Percentiles rank a stretch among this genome's conserved stretches.
phyloP scores from a whole-genome alignment of 2,113 vertebrate genomes.

The Ceyx melanurus region DNA sequence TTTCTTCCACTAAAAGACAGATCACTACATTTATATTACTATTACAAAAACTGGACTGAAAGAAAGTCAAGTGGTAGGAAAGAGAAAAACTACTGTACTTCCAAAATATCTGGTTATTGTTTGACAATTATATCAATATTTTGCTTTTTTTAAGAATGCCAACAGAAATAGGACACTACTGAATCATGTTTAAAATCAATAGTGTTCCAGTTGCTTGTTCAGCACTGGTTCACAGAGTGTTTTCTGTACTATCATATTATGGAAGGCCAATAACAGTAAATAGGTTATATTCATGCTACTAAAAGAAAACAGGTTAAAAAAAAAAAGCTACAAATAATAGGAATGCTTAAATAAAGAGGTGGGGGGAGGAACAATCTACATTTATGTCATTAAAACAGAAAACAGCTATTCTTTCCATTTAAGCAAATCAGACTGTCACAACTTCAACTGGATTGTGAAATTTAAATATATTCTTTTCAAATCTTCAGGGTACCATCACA shows the following conservation, averaged over 20 bases:
- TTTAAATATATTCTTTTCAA: slow-evolving; percentile 10
- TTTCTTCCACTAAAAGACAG: slow-evolving; percentile 15
- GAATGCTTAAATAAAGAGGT: not conserved
- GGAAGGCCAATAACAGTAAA: slow-evolving; percentile 53
- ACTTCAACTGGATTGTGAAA: slow-evolving; percentile 51
- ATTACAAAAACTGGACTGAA: not conserved
- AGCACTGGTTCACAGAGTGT: slow-evolving; percentile 25
- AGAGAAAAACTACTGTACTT: not conserved
- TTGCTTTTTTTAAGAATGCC: slow-evolving; percentile 22
- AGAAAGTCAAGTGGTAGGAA: not conserved
- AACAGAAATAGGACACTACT: slow-evolving; percentile 33
- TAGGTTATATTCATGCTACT: too few relatives aligned
- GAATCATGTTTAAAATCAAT: slow-evolving; percentile 46
- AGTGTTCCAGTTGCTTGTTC: slow-evolving; percentile 67
- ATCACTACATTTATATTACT: slow-evolving; percentile 1
- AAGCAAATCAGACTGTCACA: slow-evolving; percentile 23
- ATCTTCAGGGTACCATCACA: slow-evolving; percentile 22
- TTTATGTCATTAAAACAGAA: not conserved
- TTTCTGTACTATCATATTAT: slow-evolving; percentile 28
- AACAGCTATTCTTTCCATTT: slow-evolving; percentile 37
- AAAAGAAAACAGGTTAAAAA: slow-evolving; percentile 42
- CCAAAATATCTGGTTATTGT: not conserved
- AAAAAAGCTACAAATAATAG: not conserved
- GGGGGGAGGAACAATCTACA: not conserved
- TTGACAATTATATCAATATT: not conserved